These are phyloP conservation scores for Barypeithes pellucidus DNA, from an alignment of 2,888 invertebrate species.

Conservation along the genomic window DNA sequence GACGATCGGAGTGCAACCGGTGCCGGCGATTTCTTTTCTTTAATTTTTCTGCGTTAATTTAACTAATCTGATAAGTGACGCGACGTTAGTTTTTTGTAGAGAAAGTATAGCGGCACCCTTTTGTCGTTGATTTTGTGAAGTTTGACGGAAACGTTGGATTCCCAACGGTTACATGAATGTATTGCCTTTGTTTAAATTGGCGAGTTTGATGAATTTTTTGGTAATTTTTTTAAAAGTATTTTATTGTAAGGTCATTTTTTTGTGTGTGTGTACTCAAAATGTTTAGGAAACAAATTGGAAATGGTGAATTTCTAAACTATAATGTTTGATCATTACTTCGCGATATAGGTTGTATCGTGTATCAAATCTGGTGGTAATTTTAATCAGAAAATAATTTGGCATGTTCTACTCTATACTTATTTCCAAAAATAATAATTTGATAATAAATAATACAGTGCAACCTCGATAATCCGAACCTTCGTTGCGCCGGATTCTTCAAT, in stretches of 20 bases:
- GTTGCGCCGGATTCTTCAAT: no score
- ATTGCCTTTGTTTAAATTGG: background rate
- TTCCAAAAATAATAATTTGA: no score
- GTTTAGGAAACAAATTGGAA: background rate
- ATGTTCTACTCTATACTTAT: no score
- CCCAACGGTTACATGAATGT: background rate
- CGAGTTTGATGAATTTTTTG: background rate
- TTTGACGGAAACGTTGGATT: background rate
- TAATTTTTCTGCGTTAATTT: background rate
- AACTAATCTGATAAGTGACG: background rate
- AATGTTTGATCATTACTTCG: no score
- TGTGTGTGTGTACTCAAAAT: no score
- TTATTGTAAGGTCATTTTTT: no score
- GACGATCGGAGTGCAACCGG: constrained; percentile 20
- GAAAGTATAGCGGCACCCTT: background rate
- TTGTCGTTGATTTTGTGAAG: background rate
- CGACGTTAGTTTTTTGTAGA: background rate
- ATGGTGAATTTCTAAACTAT: background rate
- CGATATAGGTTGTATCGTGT: no score
- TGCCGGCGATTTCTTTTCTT: constrained; percentile 5
- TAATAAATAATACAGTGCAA: no score
- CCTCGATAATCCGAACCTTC: no score
- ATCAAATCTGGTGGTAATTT: no score
- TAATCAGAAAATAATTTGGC: no score
- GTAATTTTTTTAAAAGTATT: constrained; percentile 18